Evolutionary conservation across 2,888 invertebrate genomes (phyloP).

Genomic region (Conops quadrifasciatus): DNA sequence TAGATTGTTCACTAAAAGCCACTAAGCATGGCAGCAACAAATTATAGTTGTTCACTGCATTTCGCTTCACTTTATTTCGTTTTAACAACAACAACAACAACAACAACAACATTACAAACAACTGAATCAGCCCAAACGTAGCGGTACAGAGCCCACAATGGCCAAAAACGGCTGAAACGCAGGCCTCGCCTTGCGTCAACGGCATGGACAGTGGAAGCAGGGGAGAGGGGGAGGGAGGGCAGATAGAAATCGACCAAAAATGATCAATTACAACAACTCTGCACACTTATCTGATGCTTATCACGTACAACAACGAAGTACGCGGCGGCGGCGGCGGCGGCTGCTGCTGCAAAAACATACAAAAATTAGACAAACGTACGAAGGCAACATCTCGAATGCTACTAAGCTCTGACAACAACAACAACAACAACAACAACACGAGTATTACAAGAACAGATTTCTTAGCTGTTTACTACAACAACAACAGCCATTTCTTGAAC

Average conservation of each 20-base stretch:
- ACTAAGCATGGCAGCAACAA: not conserved
- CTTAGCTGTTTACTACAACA: too few species aligned
- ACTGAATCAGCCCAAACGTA: not conserved
- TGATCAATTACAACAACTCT: not conserved
- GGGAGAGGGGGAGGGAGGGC: not conserved
- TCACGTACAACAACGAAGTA: not conserved
- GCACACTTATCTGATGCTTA: constrained; percentile 4
- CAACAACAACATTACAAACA: not conserved
- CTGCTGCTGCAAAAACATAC: not conserved
- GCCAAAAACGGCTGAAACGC: not conserved
- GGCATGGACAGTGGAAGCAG: not conserved
- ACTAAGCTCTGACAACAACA: constrained; percentile 6
- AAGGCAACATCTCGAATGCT: too few species aligned
- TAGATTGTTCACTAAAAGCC: not conserved
- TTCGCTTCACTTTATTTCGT: not conserved
- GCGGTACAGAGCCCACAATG: not conserved
- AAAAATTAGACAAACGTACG: not conserved
- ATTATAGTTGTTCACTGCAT: not conserved
- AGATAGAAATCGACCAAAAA: not conserved
- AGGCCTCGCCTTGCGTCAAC: not conserved
- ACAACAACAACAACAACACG: constrained; percentile 21
- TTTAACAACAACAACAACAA: not conserved
- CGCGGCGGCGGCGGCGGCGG: not conserved
- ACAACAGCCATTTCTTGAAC: constrained; percentile 27
- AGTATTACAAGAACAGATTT: not conserved